phyloP scores from a whole-genome alignment of 2,888 invertebrate species.

The Amiota mariae region DNA sequence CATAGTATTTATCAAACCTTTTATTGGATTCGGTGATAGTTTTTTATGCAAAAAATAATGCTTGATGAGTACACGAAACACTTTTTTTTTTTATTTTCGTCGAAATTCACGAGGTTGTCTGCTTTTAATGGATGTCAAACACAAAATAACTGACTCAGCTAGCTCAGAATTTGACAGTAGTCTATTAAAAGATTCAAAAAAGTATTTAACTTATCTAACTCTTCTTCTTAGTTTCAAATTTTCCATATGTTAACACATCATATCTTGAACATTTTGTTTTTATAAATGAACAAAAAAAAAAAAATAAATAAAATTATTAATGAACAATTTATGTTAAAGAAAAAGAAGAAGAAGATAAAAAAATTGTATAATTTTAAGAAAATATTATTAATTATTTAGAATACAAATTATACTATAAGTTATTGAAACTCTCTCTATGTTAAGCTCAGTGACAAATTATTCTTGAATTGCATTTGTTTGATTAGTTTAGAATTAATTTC shows the following conservation, averaged over 20 bases:
- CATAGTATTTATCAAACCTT: background rate
- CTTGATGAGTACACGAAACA: background rate
- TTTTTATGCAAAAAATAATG: background rate
- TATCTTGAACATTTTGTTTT: no score
- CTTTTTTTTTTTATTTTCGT: background rate
- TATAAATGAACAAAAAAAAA: no score
- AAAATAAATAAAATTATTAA: no score
- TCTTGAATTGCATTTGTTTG: no score
- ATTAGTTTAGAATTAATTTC: no score
- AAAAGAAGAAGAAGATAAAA: background rate
- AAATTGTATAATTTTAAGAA: conserved; percentile 3
- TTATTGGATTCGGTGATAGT: background rate
- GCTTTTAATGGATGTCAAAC: background rate
- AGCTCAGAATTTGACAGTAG: background rate
- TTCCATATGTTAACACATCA: no score
- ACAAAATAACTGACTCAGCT: background rate
- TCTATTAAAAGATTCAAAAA: background rate
- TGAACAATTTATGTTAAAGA: background rate
- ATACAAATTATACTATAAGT: no score
- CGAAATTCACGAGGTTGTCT: background rate
- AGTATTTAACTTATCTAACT: background rate
- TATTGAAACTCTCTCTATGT: no score
- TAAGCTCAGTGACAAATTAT: no score
- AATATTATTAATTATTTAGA: background rate
- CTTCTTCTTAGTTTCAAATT: background rate